These are phyloP conservation scores for Datnioides undecimradiatus DNA, from an alignment of 2,113 vertebrate genomes.

Conservation along the genomic window DNA sequence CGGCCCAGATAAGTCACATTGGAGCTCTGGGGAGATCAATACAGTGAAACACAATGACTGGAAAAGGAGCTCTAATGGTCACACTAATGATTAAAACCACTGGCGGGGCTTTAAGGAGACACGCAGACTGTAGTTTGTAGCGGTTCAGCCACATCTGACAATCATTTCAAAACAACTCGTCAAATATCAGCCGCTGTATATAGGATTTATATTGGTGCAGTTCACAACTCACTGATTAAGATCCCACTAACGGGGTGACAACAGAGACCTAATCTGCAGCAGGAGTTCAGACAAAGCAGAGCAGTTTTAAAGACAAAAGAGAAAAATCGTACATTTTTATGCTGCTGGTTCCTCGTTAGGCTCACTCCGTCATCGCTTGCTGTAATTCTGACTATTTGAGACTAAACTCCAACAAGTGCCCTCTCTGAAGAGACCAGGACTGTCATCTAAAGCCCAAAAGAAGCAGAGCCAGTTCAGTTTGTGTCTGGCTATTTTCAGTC, in stretches of 20 bases:
- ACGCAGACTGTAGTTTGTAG: neutral
- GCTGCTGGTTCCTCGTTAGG: no score
- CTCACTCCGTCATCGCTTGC: neutral
- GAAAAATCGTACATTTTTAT: no score
- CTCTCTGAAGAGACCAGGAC: neutral
- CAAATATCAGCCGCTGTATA: neutral
- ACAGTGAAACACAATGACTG: conserved; percentile 20
- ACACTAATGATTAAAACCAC: neutral
- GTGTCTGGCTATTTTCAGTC: neutral
- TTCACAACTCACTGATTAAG: no score
- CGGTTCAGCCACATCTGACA: neutral
- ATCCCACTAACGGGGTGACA: neutral
- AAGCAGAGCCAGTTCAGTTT: neutral
- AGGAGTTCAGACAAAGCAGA: neutral
- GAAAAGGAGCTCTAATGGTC: conserved; percentile 9
- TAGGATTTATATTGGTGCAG: neutral
- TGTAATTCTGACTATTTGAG: neutral
- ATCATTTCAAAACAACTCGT: neutral
- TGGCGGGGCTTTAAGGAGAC: neutral
- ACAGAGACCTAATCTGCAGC: neutral
- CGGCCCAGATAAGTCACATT: conserved; percentile 33
- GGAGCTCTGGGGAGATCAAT: conserved; percentile 38
- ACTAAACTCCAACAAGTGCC: no score
- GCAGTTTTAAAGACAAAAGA: no score
- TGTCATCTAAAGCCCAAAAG: neutral